These are phyloP conservation scores for Astyanax mexicanus DNA, from an alignment of 2,797 vertebrate species.

Conservation along the genomic window DNA sequence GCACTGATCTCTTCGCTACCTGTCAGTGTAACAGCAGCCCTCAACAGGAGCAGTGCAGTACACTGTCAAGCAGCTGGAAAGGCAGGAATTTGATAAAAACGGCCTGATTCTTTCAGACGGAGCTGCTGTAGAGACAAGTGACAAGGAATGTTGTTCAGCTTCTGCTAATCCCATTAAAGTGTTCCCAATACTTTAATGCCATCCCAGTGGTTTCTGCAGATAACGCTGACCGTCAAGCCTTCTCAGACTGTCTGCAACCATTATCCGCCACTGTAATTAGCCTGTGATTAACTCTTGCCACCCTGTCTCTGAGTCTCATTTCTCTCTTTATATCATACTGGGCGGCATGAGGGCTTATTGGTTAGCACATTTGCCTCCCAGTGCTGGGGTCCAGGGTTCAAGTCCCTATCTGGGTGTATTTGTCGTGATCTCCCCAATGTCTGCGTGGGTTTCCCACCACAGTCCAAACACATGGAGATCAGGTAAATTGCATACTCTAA, in stretches of 20 bases:
- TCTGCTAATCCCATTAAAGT: constrained; percentile 32
- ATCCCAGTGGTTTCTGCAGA: background rate
- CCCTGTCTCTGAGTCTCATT: background rate
- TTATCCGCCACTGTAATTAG: constrained; percentile 15
- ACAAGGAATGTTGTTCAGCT: background rate
- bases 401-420: too few species aligned
- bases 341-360: too few species aligned
- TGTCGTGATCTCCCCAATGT: too few species aligned
- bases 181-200: background rate
- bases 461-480: too few species aligned
- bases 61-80: background rate
- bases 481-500: too few species aligned
- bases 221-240: constrained; percentile 6
- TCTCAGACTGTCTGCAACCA: background rate
- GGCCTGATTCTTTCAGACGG: background rate
- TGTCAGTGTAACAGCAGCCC: background rate
- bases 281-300: constrained; percentile 12
- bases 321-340: background rate
- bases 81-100: background rate
- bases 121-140: background rate
- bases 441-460: too few species aligned
- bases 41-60: background rate
- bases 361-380: too few species aligned
- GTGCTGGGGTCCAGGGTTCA: too few species aligned
- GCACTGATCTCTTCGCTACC: background rate